Evolutionary conservation across 2,797 vertebrate species (phyloP).

Genomic region (Cyclura pinguis): DNA sequence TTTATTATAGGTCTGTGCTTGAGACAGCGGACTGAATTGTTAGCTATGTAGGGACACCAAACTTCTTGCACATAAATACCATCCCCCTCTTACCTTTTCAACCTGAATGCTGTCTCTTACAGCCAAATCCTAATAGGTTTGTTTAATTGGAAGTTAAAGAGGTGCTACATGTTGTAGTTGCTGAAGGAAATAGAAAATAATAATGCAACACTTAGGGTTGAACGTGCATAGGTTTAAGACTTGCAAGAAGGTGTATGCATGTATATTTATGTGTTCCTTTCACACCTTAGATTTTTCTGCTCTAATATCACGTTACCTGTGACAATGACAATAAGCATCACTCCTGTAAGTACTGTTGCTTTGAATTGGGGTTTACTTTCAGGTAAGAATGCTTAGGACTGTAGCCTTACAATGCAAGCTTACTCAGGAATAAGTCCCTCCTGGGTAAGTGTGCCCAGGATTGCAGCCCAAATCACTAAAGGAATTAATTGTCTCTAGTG

Average conservation of each 20-base stretch:
- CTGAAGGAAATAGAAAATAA: background rate
- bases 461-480: slow-evolving; percentile 1
- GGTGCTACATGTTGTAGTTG: background rate
- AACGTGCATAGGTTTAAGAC: background rate
- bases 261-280: too few relatives aligned
- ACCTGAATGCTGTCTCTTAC: background rate
- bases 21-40: background rate
- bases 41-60: background rate
- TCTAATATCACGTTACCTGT: too few relatives aligned
- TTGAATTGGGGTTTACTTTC: background rate
- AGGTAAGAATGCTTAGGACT: background rate
- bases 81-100: background rate
- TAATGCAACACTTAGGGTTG: background rate
- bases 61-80: background rate
- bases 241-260: background rate
- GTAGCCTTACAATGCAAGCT: background rate
- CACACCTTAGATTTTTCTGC: background rate
- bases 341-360: background rate
- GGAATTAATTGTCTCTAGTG: slow-evolving; percentile 5
- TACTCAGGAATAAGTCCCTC: background rate
- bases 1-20: background rate
- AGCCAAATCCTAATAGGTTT: background rate
- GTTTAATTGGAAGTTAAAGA: background rate
- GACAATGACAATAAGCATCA: too few relatives aligned
- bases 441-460: background rate